Base-by-base conservation (phyloP, 2,797 vertebrate species). In the Atherinosoma microstoma region DNA sequence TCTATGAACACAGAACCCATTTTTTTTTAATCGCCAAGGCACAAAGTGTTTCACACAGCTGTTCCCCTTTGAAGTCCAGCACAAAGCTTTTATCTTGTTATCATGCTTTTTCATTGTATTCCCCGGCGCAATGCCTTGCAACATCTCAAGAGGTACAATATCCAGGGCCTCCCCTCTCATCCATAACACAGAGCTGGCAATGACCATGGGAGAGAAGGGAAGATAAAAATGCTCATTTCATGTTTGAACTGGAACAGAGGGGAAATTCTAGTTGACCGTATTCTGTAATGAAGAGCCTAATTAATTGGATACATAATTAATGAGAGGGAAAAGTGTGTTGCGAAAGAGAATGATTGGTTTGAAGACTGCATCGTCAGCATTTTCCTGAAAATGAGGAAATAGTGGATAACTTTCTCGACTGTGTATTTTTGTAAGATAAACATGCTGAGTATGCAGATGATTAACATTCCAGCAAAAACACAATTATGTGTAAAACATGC, bases 231-330 rank as follows among this genome's bases (percentile, higher is more conserved):
- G 67, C 58, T 56, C 29, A 2, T 73, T 84, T 88, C 64, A 24
- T 87, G 83, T 90, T 90, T 89, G 85, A 92, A 91, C 80, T 78
- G 75, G 65, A 85, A 83, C 76, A 69, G 80, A 79, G 51, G 80
- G 69, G 78, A 69, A 54, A 68, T 82, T 89, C 77, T 82, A 74
- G 76, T 74, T 91, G 89, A 91, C 84, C 84, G 72, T 82, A 59
- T 77, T 59, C 77, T 60, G 47, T 90, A 88, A 91, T 86, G 84
- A 91, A 15, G 49, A 78, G 87, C 75, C 86, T 90, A 93, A 92
- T 93, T 91, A 91, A 91, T 90, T 72, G 79, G 36, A 92, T 92
- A 27, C 88, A 92, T 93, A 83, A 92, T 94, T 91, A 84, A 94
- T 92, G 56, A 47, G 51, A 10, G 0, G 58, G 67, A 84, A 76